phyloP scores from a whole-genome alignment of 2,113 vertebrate genomes.

The Mus spicilegus region DNA sequence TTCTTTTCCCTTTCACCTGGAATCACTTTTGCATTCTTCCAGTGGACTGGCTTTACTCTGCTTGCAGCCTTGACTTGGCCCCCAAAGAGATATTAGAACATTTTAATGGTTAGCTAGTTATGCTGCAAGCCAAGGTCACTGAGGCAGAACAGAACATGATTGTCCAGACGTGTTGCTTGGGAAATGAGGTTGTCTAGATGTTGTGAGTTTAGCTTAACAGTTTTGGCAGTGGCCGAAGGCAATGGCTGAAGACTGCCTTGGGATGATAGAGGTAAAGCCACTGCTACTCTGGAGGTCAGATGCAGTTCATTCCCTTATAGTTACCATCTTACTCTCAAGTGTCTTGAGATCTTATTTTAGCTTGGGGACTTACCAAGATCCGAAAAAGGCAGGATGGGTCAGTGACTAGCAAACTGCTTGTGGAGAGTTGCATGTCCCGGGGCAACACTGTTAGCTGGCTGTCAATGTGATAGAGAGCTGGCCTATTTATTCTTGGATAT shows the following conservation, averaged over 20 bases:
- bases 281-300: background rate
- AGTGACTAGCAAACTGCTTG: background rate
- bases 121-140: slow-evolving; percentile 29
- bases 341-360: background rate
- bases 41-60: slow-evolving; percentile 33
- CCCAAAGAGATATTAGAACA: slow-evolving; percentile 38
- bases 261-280: background rate
- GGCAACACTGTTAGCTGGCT: background rate
- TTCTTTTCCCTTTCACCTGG: background rate
- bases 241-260: slow-evolving; percentile 32
- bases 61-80: background rate
- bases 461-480: background rate
- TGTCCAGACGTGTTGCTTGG: slow-evolving; percentile 44
- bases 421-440: background rate
- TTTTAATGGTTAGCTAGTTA: slow-evolving; percentile 54
- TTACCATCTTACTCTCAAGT: background rate
- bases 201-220: slow-evolving; percentile 43
- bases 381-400: background rate
- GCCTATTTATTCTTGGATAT: background rate
- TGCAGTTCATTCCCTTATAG: slow-evolving; percentile 28
- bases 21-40: slow-evolving; percentile 48
- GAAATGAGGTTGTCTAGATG: slow-evolving; percentile 48
- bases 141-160: slow-evolving; percentile 47
- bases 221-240: slow-evolving; percentile 47
- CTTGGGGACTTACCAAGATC: background rate